Evolutionary conservation across 2,888 invertebrate species (phyloP).

Genomic region (Selenia dentaria): DNA sequence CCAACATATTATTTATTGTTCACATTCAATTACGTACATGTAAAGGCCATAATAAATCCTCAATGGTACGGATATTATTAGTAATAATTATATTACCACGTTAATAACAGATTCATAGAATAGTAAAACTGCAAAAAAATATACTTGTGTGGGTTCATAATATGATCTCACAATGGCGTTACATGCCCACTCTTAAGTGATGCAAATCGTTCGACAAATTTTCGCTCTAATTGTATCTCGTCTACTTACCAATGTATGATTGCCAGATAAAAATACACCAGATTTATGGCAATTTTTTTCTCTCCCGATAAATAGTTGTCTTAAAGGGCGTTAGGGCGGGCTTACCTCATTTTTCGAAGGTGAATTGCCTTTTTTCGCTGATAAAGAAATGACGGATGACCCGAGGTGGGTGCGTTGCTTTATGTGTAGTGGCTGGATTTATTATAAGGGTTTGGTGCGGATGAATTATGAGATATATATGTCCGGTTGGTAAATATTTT

Average conservation of each 20-base stretch:
- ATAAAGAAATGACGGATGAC: constrained; percentile 77
- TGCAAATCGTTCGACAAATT: no score
- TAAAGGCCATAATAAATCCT: no score
- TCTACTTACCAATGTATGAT: constrained; percentile 59
- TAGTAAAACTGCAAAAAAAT: no score
- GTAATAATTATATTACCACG: no score
- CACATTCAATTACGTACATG: no score
- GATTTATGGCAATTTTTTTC: constrained; percentile 67
- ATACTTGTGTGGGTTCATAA: no score
- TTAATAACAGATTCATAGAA: no score
- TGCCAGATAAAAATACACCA: constrained; percentile 70
- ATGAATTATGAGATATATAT: constrained; percentile 46
- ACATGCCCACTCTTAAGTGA: no score
- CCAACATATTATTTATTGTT: no score
- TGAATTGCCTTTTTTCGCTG: constrained; percentile 73
- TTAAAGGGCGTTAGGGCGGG: constrained; percentile 68
- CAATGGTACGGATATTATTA: no score
- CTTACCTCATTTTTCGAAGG: constrained; percentile 71
- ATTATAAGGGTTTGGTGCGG: constrained; percentile 46
- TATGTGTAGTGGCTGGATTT: constrained; percentile 40
- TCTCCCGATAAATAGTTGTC: constrained; percentile 78
- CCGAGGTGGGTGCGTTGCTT: constrained; percentile 56
- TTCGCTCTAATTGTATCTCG: constrained; percentile 24
- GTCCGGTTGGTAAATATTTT: constrained; percentile 13
- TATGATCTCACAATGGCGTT: no score